These are phyloP conservation scores for Camelus dromedarius DNA, from an alignment of 2,113 vertebrate species.

Conservation along the genomic window DNA sequence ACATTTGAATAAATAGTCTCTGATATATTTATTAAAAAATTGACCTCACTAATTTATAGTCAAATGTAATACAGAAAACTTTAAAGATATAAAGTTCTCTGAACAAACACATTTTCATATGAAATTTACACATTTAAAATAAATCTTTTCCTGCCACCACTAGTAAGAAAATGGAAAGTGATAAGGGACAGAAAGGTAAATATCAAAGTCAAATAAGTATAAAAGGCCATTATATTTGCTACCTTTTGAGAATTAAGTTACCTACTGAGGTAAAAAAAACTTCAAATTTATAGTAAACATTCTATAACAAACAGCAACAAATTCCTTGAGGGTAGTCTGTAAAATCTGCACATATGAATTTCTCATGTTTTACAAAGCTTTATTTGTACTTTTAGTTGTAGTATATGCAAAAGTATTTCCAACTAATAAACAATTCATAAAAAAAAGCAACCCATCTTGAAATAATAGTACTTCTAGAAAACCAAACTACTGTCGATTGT, in stretches of 20 bases:
- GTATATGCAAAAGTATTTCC: background rate
- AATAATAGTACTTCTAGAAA: slow-evolving; percentile 47
- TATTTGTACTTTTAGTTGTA: slow-evolving; percentile 33
- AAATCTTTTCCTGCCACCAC: background rate
- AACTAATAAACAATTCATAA: slow-evolving; percentile 32
- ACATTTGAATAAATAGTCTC: slow-evolving; percentile 44
- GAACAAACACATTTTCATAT: slow-evolving; percentile 53
- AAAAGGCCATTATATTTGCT: background rate
- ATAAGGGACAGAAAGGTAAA: background rate
- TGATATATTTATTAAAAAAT: slow-evolving; percentile 34
- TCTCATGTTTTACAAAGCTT: slow-evolving; percentile 35
- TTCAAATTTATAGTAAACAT: background rate
- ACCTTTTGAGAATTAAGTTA: background rate
- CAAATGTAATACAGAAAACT: background rate
- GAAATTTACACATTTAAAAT: slow-evolving; percentile 49
- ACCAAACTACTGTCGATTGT: slow-evolving; percentile 36
- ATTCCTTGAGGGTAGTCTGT: background rate
- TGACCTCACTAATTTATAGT: slow-evolving; percentile 27
- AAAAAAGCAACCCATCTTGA: slow-evolving; percentile 44
- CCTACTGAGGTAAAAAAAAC: background rate
- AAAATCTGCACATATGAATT: background rate
- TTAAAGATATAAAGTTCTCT: background rate
- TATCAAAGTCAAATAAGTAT: background rate
- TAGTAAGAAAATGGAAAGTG: slow-evolving; percentile 6
- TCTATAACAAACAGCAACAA: background rate